Percentiles rank a stretch among this genome's conserved stretches.
These are phyloP conservation scores for Ophion ellenae DNA, from an alignment of 2,888 invertebrate species.

Conservation along the genomic window DNA sequence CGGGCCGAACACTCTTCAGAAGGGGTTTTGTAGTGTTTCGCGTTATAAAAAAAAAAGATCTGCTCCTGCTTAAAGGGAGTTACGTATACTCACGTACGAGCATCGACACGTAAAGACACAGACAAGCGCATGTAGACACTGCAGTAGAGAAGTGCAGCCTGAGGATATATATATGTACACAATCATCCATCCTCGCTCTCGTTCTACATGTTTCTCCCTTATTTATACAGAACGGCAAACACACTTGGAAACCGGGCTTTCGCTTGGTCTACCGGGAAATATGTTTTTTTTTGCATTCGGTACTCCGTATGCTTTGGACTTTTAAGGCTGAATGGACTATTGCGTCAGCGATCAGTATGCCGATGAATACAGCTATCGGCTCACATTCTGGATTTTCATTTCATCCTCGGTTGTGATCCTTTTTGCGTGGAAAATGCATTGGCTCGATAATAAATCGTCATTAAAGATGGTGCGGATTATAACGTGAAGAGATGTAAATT, in stretches of 20 bases:
- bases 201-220: slow-evolving; percentile 34
- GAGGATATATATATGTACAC: slow-evolving; percentile 50
- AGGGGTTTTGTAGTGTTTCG: slow-evolving; percentile 79
- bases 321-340: background rate
- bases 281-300: slow-evolving; percentile 4
- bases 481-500: too few species aligned
- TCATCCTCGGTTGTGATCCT: background rate
- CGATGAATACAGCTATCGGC: slow-evolving; percentile 64
- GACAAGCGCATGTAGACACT: slow-evolving; percentile 58
- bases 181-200: slow-evolving; percentile 67
- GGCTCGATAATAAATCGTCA: background rate
- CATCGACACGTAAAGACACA: slow-evolving; percentile 18
- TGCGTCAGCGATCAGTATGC: slow-evolving; percentile 74
- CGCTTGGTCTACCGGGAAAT: slow-evolving; percentile 63
- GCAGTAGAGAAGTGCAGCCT: slow-evolving; percentile 74
- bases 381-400: background rate
- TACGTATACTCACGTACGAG: slow-evolving; percentile 44
- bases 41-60: slow-evolving; percentile 71
- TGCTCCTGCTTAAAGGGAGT: slow-evolving; percentile 56
- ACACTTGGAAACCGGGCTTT: slow-evolving; percentile 72
- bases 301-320: background rate
- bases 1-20: slow-evolving; percentile 64
- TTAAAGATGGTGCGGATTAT: too few species aligned
- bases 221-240: slow-evolving; percentile 72
- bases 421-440: background rate